Evolutionary conservation across 2,113 vertebrate genomes (phyloP).

Genomic region (Siniperca chuatsi): DNA sequence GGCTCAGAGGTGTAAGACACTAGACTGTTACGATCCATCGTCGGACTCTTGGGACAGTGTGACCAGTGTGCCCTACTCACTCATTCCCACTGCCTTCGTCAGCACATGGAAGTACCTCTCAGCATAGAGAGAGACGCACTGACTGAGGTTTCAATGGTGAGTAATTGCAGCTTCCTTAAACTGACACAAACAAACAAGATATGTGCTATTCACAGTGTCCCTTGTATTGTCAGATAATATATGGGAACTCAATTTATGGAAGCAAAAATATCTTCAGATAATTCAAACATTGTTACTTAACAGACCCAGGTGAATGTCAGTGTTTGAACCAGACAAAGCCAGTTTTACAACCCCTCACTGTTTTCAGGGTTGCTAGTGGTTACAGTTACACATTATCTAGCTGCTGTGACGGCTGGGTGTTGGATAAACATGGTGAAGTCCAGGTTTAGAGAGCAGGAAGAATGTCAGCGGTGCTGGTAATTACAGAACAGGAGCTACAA

Average conservation of each 20-base stretch:
- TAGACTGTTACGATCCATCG: conserved; percentile 90
- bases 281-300: neutral
- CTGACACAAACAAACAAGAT: conserved; percentile 44
- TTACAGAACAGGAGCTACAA: conserved; percentile 73
- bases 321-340: conserved; percentile 34
- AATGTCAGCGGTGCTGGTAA: conserved; percentile 78
- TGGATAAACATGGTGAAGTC: conserved; percentile 75
- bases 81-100: conserved; percentile 90
- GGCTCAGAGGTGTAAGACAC: conserved; percentile 87
- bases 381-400: conserved; percentile 77
- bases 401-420: conserved; percentile 72
- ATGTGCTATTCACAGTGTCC: conserved; percentile 24
- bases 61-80: conserved; percentile 88
- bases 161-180: conserved; percentile 62
- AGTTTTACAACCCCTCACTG: conserved; percentile 60
- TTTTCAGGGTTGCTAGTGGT: conserved; percentile 75
- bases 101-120: conserved; percentile 91
- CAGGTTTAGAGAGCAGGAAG: conserved; percentile 73
- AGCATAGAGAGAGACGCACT: conserved; percentile 71
- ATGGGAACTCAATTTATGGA: neutral
- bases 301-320: conserved; percentile 35
- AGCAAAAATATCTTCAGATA: neutral
- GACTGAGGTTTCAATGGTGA: conserved; percentile 66
- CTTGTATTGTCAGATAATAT: conserved; percentile 8
- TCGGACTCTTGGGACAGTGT: conserved; percentile 89